Percentiles rank a stretch among this genome's conserved stretches.
These are phyloP conservation scores for Ceuthmochares aereus DNA, from an alignment of 2,113 vertebrate genomes.

Conservation along the genomic window DNA sequence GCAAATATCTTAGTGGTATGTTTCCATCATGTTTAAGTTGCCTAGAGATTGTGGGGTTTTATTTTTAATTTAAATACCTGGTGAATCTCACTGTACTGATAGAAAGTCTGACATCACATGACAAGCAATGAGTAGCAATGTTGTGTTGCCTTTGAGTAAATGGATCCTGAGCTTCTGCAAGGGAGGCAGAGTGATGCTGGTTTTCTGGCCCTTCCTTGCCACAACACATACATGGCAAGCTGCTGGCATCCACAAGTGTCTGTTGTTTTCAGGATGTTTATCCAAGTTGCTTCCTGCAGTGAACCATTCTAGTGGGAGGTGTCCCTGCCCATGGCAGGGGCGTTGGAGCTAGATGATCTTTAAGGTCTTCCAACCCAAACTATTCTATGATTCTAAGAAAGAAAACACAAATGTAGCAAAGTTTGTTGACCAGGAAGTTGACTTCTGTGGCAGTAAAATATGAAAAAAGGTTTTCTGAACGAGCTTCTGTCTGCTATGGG, in stretches of 20 bases:
- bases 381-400: background rate
- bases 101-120: background rate
- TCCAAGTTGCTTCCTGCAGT: background rate
- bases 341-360: too few relatives aligned
- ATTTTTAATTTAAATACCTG: background rate
- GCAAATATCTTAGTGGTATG: background rate
- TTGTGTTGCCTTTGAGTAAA: background rate
- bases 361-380: too few relatives aligned
- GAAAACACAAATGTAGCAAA: background rate
- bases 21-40: background rate
- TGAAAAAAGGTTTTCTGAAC: background rate
- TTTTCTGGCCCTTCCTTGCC: background rate
- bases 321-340: too few relatives aligned
- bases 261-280: background rate
- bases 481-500: background rate
- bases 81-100: background rate
- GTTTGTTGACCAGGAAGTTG: background rate
- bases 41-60: background rate
- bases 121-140: background rate
- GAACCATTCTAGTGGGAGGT: background rate
- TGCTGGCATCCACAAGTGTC: background rate
- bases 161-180: background rate
- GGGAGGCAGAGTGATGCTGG: accelerated
- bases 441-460: background rate
- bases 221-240: background rate